A percentile compares a stretch with the other conserved stretches of the same genome.
These are phyloP conservation scores for Brassicogethes aeneus DNA, from an alignment of 2,888 invertebrate genomes.

Conservation along the genomic window DNA sequence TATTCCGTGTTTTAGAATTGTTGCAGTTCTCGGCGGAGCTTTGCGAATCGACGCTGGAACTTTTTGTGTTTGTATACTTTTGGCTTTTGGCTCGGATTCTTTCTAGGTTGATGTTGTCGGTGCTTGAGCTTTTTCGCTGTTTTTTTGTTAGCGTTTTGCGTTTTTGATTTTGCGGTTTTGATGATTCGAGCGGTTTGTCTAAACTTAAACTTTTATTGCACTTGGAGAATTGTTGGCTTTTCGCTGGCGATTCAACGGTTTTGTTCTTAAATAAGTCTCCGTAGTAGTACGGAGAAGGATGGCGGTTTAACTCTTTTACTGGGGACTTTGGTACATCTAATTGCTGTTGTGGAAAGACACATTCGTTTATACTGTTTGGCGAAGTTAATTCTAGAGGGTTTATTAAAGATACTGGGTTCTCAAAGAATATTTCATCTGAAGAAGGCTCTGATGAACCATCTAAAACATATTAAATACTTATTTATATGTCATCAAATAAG, in stretches of 20 bases:
- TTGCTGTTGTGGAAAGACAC: conserved; percentile 33
- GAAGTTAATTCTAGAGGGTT: conserved; percentile 54
- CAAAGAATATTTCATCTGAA: conserved; percentile 40
- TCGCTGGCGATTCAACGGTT: conserved; percentile 22
- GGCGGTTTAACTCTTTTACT: conserved; percentile 51
- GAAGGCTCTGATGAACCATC: conserved; percentile 39
- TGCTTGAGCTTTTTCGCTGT: conserved; percentile 32
- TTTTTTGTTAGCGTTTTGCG: conserved; percentile 20
- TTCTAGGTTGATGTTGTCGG: conserved; percentile 28
- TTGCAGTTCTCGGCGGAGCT: conserved; percentile 23
- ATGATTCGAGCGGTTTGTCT: conserved; percentile 32
- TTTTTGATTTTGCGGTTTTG: conserved; percentile 21
- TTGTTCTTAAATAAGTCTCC: conserved; percentile 59
- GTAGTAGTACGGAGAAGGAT: conserved; percentile 78
- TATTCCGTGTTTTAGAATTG: not conserved
- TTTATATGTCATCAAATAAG: not conserved
- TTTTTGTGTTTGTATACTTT: conserved; percentile 52
- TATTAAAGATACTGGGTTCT: conserved; percentile 25
- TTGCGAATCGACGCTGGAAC: conserved; percentile 65
- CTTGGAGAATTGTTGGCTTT: conserved; percentile 11
- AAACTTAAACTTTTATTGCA: conserved; percentile 29
- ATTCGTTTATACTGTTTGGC: conserved; percentile 57
- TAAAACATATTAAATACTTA: conserved; percentile 22
- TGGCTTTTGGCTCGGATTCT: conserved; percentile 37
- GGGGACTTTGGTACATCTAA: conserved; percentile 42